These are phyloP conservation scores for Molorchus minor DNA, from an alignment of 2,888 invertebrate genomes.

Conservation along the genomic window DNA sequence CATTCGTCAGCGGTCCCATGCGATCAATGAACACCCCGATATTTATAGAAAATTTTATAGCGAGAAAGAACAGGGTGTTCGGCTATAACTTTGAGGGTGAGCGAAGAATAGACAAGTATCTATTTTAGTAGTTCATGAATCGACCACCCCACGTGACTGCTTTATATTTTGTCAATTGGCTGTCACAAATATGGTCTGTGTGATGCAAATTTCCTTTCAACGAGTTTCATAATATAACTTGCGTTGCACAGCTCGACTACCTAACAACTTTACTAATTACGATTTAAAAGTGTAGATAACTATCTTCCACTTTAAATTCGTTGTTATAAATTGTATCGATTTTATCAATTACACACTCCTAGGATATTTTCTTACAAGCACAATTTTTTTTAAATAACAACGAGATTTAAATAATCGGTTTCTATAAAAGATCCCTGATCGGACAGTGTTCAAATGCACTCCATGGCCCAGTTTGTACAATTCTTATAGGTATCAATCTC, in stretches of 20 bases:
- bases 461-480: no score
- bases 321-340: no score
- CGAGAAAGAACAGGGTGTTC: conserved; percentile 37
- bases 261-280: no score
- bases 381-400: no score
- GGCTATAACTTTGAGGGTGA: conserved; percentile 48
- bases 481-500: no score
- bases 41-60: conserved; percentile 28
- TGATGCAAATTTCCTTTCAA: conserved; percentile 61
- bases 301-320: no score
- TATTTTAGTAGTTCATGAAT: conserved; percentile 63
- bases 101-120: conserved; percentile 59
- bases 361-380: no score
- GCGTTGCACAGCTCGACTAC: conserved; percentile 21
- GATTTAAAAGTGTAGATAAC: no score
- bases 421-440: no score
- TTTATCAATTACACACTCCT: no score
- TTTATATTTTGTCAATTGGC: conserved; percentile 63
- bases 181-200: conserved; percentile 63
- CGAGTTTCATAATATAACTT: conserved; percentile 46
- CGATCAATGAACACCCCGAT: conserved; percentile 20
- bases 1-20: conserved; percentile 37
- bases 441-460: no score
- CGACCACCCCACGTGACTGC: conserved; percentile 62
- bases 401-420: no score